Percentiles rank a stretch among this genome's conserved stretches.
Evolutionary conservation across 2,797 vertebrate species (phyloP).

Genomic region (Eremophila alpestris): DNA sequence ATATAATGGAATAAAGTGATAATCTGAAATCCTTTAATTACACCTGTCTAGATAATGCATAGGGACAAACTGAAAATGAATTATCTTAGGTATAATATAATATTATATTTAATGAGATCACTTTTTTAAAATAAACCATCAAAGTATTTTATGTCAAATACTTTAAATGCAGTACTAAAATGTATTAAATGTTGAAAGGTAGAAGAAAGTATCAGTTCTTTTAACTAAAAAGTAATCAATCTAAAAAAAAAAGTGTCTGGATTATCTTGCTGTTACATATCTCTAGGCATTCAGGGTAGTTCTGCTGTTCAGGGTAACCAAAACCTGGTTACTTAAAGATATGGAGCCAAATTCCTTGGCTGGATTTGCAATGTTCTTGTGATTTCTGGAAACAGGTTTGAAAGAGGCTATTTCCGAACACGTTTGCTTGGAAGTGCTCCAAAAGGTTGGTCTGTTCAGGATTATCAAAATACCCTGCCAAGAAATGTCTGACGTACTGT

Average conservation of each 20-base stretch:
- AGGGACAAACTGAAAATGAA: neutral
- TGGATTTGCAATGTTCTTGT: conserved; percentile 8
- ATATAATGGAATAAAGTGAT: neutral
- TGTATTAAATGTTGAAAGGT: neutral
- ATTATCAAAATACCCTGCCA: neutral
- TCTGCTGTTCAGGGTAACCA: neutral
- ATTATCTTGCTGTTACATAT: neutral
- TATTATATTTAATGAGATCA: neutral
- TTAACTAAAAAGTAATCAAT: neutral
- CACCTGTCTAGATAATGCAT: neutral
- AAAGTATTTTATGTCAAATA: neutral
- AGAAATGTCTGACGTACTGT: neutral
- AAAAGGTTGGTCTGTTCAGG: conserved; percentile 1
- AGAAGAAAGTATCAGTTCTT: neutral
- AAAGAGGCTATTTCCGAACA: conserved; percentile 13
- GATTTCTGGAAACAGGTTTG: conserved; percentile 36
- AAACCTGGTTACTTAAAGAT: neutral
- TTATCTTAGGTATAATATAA: neutral
- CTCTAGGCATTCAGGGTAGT: neutral
- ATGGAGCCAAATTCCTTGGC: neutral
- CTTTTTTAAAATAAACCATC: neutral
- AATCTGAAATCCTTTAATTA: neutral
- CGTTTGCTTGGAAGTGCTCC: neutral
- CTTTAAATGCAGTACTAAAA: neutral
- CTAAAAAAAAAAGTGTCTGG: neutral